Evolutionary conservation across 2,888 invertebrate genomes (phyloP).

Genomic region (Thymelicus sylvestris): DNA sequence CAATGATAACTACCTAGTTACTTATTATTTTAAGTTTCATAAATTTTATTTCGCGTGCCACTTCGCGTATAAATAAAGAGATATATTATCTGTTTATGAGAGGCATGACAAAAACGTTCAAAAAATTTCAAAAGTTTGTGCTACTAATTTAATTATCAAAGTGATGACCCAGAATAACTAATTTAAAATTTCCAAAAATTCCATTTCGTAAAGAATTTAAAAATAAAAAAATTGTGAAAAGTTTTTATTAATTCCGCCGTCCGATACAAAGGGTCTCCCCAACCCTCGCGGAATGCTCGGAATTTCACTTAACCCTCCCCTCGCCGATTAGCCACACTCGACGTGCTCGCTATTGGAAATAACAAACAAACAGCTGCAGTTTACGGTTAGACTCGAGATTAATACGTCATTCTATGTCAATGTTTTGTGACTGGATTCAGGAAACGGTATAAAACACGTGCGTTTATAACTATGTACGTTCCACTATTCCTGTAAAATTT

Average conservation of each 20-base stretch:
- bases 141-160: too few species aligned
- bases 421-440: constrained; percentile 2
- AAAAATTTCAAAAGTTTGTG: too few species aligned
- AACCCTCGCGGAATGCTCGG: constrained; percentile 42
- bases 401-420: constrained; percentile 15
- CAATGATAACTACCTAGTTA: too few species aligned
- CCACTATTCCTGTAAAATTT: too few species aligned
- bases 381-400: constrained; percentile 32
- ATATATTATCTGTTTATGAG: too few species aligned
- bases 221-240: constrained; percentile 2
- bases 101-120: too few species aligned
- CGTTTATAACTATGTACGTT: neutral
- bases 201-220: too few species aligned
- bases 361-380: constrained; percentile 37
- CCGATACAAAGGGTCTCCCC: constrained; percentile 34
- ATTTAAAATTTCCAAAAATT: neutral
- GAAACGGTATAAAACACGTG: neutral
- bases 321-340: constrained; percentile 40
- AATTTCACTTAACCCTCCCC: constrained; percentile 38
- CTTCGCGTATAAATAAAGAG: too few species aligned
- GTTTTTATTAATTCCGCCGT: constrained; percentile 24
- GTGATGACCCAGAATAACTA: too few species aligned
- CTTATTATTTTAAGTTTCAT: too few species aligned
- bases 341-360: constrained; percentile 33
- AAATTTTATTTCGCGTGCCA: too few species aligned